Base-by-base conservation (phyloP, 1,140 invertebrate genomes). In the Trinorchestia longiramus region DNA sequence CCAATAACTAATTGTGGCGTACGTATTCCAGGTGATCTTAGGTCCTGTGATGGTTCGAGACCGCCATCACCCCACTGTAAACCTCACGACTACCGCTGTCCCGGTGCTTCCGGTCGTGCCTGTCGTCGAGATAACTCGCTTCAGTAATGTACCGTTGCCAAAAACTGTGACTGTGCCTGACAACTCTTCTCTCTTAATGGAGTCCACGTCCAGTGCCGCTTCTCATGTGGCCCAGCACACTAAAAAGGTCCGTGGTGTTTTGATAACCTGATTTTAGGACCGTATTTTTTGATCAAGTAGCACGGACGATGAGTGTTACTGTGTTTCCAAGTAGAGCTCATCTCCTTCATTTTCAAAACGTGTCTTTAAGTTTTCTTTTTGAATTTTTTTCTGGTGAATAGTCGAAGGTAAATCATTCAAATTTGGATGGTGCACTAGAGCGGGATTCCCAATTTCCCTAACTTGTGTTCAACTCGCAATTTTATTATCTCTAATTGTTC, bases 121-220 rank as follows among this genome's bases (percentile, higher is more conserved):
- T 41, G 87, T 96, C 0, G 96, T 96, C 42, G 96, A 96, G 87
- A 96, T 96, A 47, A 95, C 96, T n/a, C 87, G 96, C 19, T 96
- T 96, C 62, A 96, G 96, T 0, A 96, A 96, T 44, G 96, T 96
- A 42, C 96, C 96, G 36, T 95, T 96, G 41, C 96, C 96, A 36
- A 45, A 96, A 36, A 91, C 96, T 3, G 42, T 95, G 36, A 77
- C 96, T 6, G 62, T 44, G 36, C 90, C 96, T 40, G 92, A 94
- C 19, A 92, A 95, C 88, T 95, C 96, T 41, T 95, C 96, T 43
- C 45, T 87, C 0, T 96, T 96, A n/a, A 87, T 96, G 43, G 95
- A 96, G 47, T 57, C 96, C 0, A 95, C 96, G 15, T 47, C 92
- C 36, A 94, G 92, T 40, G 88, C 47, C 42, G 42, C 96, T 87